Evolutionary conservation across 2,797 vertebrate genomes (phyloP), one percentile per base, ranked within the genome.

Genomic region (Xiphophorus birchmanni): DNA sequence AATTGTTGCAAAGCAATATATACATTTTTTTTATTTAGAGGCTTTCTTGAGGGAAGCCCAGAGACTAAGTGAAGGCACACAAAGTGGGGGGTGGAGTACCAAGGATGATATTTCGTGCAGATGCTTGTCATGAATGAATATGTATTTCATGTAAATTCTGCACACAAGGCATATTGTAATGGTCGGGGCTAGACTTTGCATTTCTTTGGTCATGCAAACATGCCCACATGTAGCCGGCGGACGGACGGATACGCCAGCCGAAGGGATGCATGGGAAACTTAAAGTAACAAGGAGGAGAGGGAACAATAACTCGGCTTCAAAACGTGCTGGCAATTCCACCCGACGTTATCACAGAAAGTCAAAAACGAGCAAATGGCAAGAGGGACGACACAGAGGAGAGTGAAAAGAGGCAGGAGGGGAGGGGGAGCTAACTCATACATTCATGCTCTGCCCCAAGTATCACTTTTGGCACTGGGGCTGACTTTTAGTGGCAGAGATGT

Each of bases 161-260:
- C 87, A 89, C 84, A 87, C 83, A 73, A 77, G 87, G 74, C 85
- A 90, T 78, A 88, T 85, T 89, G 89, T 75, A 80, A 93, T 90
- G 86, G 83, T 85, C 80, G 54, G 32, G 76, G 83, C 80, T 23
- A 84, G 87, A 92, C 86, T 92, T 92, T 91, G 92, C 92, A 92
- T 92, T 91, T 93, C 84, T 89, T 91, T 88, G 89, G 90, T 92
- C 88, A 91, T 90, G 92, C 92, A 92, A 91, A 93, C 89, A 92
- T 84, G 87, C 87, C 78, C 88, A 84, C 87, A 79, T 90, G 88
- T 91, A 91, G 80, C 84, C 78, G 86, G 85, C 85, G 88, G 78
- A 84, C 44, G 32, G 77, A 74, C 54, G n/a, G 77, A 73, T 77
- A 80, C 80, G 58, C 75, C 18, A 75, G 58, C 52, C 37, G 80